Base-by-base conservation (phyloP, 1,140 invertebrate genomes). In the Hyposmocoma kahamanoa region DNA sequence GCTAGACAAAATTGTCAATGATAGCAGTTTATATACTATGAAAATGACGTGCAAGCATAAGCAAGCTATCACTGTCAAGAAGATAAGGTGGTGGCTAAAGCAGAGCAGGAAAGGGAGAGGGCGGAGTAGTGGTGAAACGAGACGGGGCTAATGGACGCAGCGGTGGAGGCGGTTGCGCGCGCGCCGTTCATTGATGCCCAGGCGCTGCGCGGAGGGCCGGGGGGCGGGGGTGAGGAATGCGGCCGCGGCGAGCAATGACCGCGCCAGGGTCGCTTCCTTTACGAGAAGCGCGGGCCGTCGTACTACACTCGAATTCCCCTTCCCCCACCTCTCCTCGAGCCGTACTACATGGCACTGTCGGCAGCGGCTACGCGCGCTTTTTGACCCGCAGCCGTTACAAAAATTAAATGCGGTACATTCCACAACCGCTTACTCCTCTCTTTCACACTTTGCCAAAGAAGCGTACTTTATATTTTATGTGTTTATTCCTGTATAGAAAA, bases 191-290 rank as follows among this genome's bases (percentile, higher is more conserved):
- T 81, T 83, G 80, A 84, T 84, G 77, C 69, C 72, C 72, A 73
- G 75, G 77, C 70, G 73, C 69, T 62, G 69, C 48, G 42, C 62
- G 56, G 67, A 63, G 59, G 43, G 51, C 50, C 11, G 62, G 63
- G 63, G 67, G 59, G 67, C 63, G 73, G 66, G 67, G 69, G 68
- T 52, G 71, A 76, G 71, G 76, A 80, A 83, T 83, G 79, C 79
- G 79, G 77, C 72, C 77, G 79, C 70, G 72, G 76, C 79, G 79
- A 73, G 79, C 77, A 84, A 78, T 81, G 79, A 84, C 79, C 79
- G 79, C 79, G 75, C 73, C 79, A 84, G 79, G 79, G 79, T 84
- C 79, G 79, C 79, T 81, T 84, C 79, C 79, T 84, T 84, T 81
- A 84, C 79, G 79, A 84, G 79, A 79, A 80, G 71, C 71, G 70